A percentile compares a stretch with the other conserved stretches of the same genome.
phyloP scores from a whole-genome alignment of 1,140 invertebrate genomes.

The Campoletis sonorensis region DNA sequence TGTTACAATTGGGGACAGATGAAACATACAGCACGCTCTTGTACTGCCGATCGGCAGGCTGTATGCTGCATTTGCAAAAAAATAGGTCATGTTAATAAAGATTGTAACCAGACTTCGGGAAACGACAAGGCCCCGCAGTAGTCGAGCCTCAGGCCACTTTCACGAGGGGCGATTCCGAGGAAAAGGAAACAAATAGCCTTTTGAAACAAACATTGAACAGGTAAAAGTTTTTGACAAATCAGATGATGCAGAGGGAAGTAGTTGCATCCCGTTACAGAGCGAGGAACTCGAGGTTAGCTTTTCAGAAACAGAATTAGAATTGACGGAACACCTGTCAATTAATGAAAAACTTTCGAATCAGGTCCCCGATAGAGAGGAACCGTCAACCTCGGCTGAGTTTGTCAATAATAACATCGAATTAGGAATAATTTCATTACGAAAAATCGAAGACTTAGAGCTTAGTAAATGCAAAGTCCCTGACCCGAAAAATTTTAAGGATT shows the following conservation, averaged over 20 bases:
- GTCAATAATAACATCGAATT: background rate
- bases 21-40: constrained; percentile 3
- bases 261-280: background rate
- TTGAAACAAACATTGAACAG: background rate
- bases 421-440: background rate
- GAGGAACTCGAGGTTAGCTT: background rate
- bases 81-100: constrained; percentile 11
- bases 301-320: background rate
- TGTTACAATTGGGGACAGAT: constrained; percentile 20
- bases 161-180: constrained; percentile 8
- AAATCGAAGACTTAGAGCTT: background rate
- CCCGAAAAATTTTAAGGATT: background rate
- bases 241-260: background rate
- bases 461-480: background rate
- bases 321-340: background rate
- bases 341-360: background rate
- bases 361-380: background rate
- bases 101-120: constrained; percentile 11
- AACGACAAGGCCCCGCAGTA: constrained; percentile 41
- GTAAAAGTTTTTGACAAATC: constrained; percentile 4
- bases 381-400: background rate
- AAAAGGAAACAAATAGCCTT: background rate
- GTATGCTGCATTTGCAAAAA: constrained; percentile 23
- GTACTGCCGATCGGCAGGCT: constrained; percentile 11
- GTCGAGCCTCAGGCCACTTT: constrained; percentile 27